Percentiles rank a stretch among this genome's conserved stretches.
Evolutionary conservation across 2,888 invertebrate species (phyloP).

Genomic region (Heterodera filipjevi): DNA sequence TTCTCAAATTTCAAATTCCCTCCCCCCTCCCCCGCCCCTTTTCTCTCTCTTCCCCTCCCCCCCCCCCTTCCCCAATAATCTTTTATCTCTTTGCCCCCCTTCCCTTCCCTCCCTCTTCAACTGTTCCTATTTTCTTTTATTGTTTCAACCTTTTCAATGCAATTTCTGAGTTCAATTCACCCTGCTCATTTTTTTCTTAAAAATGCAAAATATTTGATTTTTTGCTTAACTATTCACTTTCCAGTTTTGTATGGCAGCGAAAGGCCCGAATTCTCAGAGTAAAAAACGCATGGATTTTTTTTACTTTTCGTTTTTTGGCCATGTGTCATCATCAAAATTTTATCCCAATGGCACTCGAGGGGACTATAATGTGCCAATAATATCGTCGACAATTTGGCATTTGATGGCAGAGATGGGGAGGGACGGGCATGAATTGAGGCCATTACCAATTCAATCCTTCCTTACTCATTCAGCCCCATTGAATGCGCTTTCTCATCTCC

Average conservation of each 20-base stretch:
- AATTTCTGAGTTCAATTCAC: background rate
- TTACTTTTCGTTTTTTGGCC: background rate
- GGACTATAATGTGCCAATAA: background rate
- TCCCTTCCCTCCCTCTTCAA: background rate
- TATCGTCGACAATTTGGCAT: background rate
- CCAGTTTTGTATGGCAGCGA: no score
- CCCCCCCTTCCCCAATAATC: background rate
- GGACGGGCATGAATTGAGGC: background rate
- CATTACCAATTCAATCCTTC: background rate
- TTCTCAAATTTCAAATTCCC: background rate
- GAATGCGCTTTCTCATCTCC: background rate
- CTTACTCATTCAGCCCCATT: background rate
- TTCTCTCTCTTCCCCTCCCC: background rate
- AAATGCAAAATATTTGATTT: background rate
- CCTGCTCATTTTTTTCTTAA: background rate
- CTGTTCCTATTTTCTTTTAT: background rate
- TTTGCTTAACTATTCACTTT: no score
- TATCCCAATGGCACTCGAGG: background rate
- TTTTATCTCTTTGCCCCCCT: no score
- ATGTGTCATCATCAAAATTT: background rate
- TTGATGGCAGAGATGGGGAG: background rate
- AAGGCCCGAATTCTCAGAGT: background rate
- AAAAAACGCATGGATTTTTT: background rate
- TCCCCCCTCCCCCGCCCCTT: background rate
- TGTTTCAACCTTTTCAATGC: conserved; percentile 4